Evolutionary conservation across 2,113 vertebrate species (phyloP).

Genomic region (Seriola aureovittata): DNA sequence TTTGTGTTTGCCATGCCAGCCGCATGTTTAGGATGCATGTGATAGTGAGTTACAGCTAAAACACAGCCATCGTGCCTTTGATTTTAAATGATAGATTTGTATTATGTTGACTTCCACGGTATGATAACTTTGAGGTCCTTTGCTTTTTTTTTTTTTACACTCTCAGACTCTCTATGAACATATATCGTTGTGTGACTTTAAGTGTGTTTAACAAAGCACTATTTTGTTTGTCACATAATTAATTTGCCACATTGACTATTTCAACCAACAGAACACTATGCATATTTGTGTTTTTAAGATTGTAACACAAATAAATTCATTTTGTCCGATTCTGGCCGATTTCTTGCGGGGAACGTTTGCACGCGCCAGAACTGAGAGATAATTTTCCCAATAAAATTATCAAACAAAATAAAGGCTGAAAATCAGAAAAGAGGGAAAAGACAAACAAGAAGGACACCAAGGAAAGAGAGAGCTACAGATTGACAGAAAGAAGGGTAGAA

Average conservation of each 20-base stretch:
- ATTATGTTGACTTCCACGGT: constrained; percentile 46
- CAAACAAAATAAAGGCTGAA: not conserved
- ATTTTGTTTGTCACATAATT: constrained; percentile 63
- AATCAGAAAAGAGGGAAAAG: not conserved
- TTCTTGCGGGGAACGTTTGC: constrained; percentile 35
- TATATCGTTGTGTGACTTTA: constrained; percentile 71
- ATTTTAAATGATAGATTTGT: constrained; percentile 46
- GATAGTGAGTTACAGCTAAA: constrained; percentile 76
- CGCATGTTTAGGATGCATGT: constrained; percentile 79
- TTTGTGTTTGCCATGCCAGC: constrained; percentile 65
- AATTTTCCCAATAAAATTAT: not conserved
- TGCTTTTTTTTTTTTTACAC: constrained; percentile 61
- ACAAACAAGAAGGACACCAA: constrained; percentile 5
- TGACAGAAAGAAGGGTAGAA: constrained; percentile 47
- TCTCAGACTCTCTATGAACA: constrained; percentile 50
- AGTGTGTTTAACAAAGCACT: constrained; percentile 70
- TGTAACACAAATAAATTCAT: constrained; percentile 82
- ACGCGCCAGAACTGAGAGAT: not conserved
- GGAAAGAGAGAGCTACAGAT: constrained; percentile 19
- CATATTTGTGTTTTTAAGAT: constrained; percentile 78
- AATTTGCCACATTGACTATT: constrained; percentile 53
- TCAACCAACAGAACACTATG: constrained; percentile 68
- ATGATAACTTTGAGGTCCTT: constrained; percentile 46
- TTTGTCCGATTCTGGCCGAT: constrained; percentile 46
- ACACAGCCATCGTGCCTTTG: constrained; percentile 79